phyloP scores from a whole-genome alignment of 2,888 invertebrate species.

The Abrostola tripartita region DNA sequence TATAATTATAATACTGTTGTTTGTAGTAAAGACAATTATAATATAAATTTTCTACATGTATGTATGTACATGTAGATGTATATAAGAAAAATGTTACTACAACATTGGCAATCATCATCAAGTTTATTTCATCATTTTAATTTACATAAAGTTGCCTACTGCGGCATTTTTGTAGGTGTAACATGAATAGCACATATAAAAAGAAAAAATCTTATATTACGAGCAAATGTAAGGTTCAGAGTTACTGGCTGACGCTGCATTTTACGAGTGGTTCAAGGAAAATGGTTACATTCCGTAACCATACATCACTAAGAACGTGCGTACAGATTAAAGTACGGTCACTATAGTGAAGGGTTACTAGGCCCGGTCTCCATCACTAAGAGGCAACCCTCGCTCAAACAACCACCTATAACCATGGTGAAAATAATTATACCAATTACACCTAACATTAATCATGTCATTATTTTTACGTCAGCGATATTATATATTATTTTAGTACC shows the following conservation, averaged over 20 bases:
- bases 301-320: slow-evolving; percentile 41
- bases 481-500: slow-evolving; percentile 24
- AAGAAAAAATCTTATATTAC: slow-evolving; percentile 4
- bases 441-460: slow-evolving; percentile 49
- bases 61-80: neutral
- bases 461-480: slow-evolving; percentile 28
- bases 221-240: neutral
- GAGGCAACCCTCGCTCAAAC: slow-evolving; percentile 25
- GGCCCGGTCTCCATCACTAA: slow-evolving; percentile 15
- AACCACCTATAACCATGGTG: slow-evolving; percentile 44
- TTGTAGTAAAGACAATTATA: too few relatives aligned
- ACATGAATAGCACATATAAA: slow-evolving; percentile 6
- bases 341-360: slow-evolving; percentile 24
- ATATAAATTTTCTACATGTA: neutral
- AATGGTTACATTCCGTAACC: slow-evolving; percentile 37
- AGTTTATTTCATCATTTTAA: slow-evolving; percentile 7
- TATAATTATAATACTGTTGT: too few relatives aligned
- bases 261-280: slow-evolving; percentile 26
- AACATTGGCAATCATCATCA: neutral
- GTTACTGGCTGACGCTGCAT: slow-evolving; percentile 27
- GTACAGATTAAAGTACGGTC: slow-evolving; percentile 46
- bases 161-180: neutral
- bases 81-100: neutral
- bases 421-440: slow-evolving; percentile 56
- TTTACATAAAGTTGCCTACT: slow-evolving; percentile 8